Conservation (phyloP, 2,797 vertebrate genomes). For the Oreortyx pictus region DNA sequence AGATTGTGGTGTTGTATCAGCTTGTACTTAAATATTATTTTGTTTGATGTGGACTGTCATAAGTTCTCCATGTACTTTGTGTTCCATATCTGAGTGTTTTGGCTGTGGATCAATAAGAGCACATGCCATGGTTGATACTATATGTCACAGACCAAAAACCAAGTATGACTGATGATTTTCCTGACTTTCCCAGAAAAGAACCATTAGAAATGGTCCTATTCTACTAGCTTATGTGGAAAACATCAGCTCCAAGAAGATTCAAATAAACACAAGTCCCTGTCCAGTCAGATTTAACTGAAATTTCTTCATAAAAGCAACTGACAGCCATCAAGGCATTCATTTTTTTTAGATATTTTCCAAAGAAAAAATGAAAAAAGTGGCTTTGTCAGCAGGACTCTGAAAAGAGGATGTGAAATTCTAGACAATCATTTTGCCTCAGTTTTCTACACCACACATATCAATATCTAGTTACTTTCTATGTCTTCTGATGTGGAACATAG, state of each 20-base stretch:
- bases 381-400: neutral
- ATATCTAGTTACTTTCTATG: neutral
- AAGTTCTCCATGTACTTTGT: neutral
- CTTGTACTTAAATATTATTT: neutral
- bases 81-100: neutral
- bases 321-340: neutral
- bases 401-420: neutral
- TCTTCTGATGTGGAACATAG: neutral
- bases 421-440: neutral
- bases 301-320: neutral
- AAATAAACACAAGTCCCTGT: neutral
- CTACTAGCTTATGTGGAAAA: neutral
- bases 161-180: neutral
- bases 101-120: neutral
- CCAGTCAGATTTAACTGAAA: neutral
- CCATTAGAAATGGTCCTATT: accelerated
- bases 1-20: neutral
- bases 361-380: neutral
- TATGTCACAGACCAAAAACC: neutral
- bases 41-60: neutral
- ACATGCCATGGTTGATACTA: accelerated
- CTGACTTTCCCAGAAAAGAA: neutral
- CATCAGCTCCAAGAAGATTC: neutral
- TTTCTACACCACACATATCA: neutral
- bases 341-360: neutral